Percentiles rank a stretch among this genome's conserved stretches.
These are phyloP conservation scores for Falcaria lacertinaria DNA, from an alignment of 2,888 invertebrate species.

Conservation along the genomic window DNA sequence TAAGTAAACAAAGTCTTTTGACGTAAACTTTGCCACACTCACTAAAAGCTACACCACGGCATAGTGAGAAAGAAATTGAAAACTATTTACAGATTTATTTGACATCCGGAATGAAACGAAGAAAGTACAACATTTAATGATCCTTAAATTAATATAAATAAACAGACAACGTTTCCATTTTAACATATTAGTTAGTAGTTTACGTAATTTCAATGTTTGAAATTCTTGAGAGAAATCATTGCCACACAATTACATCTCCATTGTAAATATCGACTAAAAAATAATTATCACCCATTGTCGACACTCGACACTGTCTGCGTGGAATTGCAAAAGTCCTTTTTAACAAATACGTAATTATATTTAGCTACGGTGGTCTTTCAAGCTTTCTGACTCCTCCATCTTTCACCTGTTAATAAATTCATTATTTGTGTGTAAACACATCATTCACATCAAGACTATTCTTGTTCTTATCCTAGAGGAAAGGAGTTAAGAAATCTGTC, in stretches of 20 bases:
- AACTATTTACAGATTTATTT: too few relatives aligned
- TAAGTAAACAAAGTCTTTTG: too few relatives aligned
- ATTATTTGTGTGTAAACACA: too few relatives aligned
- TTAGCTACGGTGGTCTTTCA: not conserved
- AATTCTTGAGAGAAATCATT: not conserved
- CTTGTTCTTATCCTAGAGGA: too few relatives aligned
- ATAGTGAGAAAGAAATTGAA: too few relatives aligned
- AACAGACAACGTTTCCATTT: not conserved
- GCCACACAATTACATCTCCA: slow-evolving; percentile 5
- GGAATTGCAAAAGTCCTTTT: slow-evolving; percentile 1
- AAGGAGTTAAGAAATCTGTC: too few relatives aligned
- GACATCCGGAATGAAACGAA: not conserved
- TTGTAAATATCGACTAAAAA: slow-evolving; percentile 7
- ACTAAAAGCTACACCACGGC: too few relatives aligned
- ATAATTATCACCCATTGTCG: slow-evolving; percentile 25
- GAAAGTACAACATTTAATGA: not conserved
- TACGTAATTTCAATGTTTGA: not conserved
- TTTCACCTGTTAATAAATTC: not conserved
- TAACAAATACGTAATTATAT: not conserved
- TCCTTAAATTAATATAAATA: not conserved
- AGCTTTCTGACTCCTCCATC: not conserved
- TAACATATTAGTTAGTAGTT: not conserved
- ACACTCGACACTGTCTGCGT: slow-evolving; percentile 3
- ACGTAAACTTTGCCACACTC: too few relatives aligned
- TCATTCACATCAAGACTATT: too few relatives aligned